phyloP scores from a whole-genome alignment of 2,797 vertebrate species.

The Ficedula albicollis region DNA sequence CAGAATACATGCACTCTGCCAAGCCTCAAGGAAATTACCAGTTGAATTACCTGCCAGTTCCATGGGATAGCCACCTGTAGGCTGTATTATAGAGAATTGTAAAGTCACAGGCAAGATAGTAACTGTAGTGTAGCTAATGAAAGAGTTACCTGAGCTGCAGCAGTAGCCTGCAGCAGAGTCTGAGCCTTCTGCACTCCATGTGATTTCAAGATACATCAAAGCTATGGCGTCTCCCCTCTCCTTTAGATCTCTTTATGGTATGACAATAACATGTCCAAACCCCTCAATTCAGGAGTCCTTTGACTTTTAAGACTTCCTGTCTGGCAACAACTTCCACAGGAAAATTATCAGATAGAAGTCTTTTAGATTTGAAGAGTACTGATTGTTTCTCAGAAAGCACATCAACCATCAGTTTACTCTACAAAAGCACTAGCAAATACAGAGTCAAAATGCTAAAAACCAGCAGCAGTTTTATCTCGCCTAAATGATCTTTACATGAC shows the following conservation, averaged over 20 bases:
- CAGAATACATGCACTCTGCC: background rate
- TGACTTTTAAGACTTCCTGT: slow-evolving; percentile 14
- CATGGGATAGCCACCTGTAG: background rate
- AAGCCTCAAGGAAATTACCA: background rate
- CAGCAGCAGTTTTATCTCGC: background rate
- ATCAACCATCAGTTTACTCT: background rate
- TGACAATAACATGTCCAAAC: slow-evolving; percentile 26
- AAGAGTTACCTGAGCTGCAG: background rate
- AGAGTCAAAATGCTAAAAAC: background rate
- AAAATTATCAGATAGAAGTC: background rate
- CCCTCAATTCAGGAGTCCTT: background rate
- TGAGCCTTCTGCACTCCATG: background rate
- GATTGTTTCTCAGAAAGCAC: background rate
- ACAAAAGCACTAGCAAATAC: background rate
- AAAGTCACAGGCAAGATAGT: background rate
- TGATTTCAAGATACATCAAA: slow-evolving; percentile 49
- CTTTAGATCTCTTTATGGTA: slow-evolving; percentile 14
- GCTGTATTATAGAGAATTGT: background rate
- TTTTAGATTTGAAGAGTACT: background rate
- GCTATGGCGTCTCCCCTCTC: background rate
- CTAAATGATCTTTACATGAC: background rate
- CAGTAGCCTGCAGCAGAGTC: slow-evolving; percentile 18
- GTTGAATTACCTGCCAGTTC: background rate
- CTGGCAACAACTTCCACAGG: background rate
- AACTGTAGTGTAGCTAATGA: background rate